phyloP scores from a whole-genome alignment of 2,113 vertebrate genomes.

The Genyomyrus donnyi region DNA sequence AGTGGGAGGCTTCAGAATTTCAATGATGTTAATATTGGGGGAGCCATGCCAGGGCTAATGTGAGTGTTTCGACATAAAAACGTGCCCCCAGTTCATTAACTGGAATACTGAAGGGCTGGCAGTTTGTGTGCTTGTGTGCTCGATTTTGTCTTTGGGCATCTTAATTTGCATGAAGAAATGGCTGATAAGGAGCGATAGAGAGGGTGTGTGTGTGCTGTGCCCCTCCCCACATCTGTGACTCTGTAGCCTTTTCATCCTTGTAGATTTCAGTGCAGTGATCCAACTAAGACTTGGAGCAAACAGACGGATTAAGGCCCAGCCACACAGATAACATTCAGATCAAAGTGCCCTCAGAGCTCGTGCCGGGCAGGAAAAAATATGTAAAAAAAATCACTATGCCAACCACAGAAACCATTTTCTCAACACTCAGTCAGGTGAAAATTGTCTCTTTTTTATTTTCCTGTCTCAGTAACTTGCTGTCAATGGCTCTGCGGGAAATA shows the following conservation, averaged over 20 bases:
- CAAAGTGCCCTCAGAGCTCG: constrained; percentile 53
- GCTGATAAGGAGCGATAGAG: not conserved
- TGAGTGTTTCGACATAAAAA: not conserved
- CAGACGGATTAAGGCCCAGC: constrained; percentile 64
- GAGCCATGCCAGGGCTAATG: not conserved
- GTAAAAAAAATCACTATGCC: not conserved
- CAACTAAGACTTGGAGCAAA: constrained; percentile 66
- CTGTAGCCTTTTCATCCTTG: constrained; percentile 47
- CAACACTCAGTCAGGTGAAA: constrained; percentile 47
- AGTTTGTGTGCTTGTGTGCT: not conserved
- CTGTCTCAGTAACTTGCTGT: constrained; percentile 46
- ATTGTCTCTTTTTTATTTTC: constrained; percentile 52
- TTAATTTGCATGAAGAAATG: not conserved
- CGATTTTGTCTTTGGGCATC: not conserved
- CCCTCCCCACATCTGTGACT: constrained; percentile 37
- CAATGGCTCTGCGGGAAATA: constrained; percentile 46
- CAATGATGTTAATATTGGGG: not conserved
- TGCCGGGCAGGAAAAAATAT: constrained; percentile 24
- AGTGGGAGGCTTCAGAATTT: not conserved
- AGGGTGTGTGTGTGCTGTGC: not conserved
- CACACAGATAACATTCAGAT: constrained; percentile 63
- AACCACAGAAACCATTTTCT: constrained; percentile 45
- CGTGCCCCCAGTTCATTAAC: not conserved
- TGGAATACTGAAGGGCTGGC: not conserved
- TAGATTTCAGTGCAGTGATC: constrained; percentile 61